Evolutionary conservation across 2,888 invertebrate genomes (phyloP).

Genomic region (Galeopsomyia nigrocyanea): DNA sequence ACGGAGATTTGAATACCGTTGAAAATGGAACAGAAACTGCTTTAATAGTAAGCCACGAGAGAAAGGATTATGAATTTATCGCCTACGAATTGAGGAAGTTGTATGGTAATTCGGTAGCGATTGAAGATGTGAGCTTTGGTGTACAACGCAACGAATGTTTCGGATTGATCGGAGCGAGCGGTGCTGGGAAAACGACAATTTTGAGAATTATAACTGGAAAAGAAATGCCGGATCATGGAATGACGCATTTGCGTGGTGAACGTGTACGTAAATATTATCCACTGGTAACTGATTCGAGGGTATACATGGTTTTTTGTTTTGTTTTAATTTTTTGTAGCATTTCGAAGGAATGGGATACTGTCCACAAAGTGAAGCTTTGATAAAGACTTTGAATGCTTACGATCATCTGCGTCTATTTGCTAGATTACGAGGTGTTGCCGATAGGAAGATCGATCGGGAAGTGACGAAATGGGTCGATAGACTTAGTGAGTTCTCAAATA

Average conservation of each 20-base stretch:
- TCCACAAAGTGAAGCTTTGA: slow-evolving; percentile 87
- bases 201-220: slow-evolving; percentile 92
- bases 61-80: slow-evolving; percentile 68
- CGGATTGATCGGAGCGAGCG: slow-evolving; percentile 84
- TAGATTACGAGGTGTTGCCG: slow-evolving; percentile 76
- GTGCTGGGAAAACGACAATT: slow-evolving; percentile 88
- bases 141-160: slow-evolving; percentile 82
- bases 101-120: slow-evolving; percentile 81
- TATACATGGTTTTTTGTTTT: background rate
- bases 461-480: slow-evolving; percentile 72
- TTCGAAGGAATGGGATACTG: slow-evolving; percentile 80
- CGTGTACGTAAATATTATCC: slow-evolving; percentile 33
- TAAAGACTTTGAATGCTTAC: slow-evolving; percentile 80
- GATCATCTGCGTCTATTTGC: slow-evolving; percentile 81
- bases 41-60: background rate
- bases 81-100: slow-evolving; percentile 77
- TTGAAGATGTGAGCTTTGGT: slow-evolving; percentile 79
- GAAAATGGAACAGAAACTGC: background rate
- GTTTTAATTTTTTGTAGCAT: slow-evolving; percentile 75
- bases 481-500: slow-evolving; percentile 65
- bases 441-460: slow-evolving; percentile 65
- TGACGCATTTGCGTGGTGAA: slow-evolving; percentile 49
- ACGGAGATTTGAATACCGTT: background rate
- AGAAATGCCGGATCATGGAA: slow-evolving; percentile 65
- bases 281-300: background rate